Evolutionary conservation across 2,888 invertebrate genomes (phyloP), one percentile per base, ranked within the genome.

Genomic region (Archips xylosteana): DNA sequence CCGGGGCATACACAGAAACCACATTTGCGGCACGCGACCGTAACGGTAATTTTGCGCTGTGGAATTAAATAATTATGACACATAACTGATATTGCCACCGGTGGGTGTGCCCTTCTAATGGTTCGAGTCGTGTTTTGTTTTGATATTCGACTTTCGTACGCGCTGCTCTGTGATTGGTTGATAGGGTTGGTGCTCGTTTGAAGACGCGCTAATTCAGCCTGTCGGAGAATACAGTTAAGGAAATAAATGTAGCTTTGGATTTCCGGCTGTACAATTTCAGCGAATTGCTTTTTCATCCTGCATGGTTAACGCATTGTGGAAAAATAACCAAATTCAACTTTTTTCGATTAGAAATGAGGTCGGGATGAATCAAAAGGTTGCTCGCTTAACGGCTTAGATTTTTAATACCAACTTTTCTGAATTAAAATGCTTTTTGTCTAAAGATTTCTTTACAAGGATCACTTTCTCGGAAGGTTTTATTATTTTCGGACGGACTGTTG

Each of bases 1-100:
- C 90, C 47, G 12, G 88, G 78, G 90, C 75, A 78, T 87, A 90
- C 90, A 90, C 70, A 73, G 85, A 86, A 88, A 89, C 88, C 87
- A 80, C 91, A 90, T 90, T 89, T 87, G 85, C 78, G 82, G 77
- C 84, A 82, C 84, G 82, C 82, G 82, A 78, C 83, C 78, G 72
- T 75, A 68, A 73, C 75, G 76, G 75, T 77, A 77, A 78, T 78
- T 77, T 75, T 71, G 76, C 72, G 62, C 71, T 39, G 74, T 54
- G 64, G 63, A 74, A 71, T 75, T 76, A 74, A 71, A 65, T 74
- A 71, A 75, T 74, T 70, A 70, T 74, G 68, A 69, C 73, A 73
- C 39, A 73, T 73, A 73, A 73, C 68, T 69, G 73, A 72, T 57
- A 57, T 57, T 9, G 10, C 32, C 57, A 32, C 10, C 68, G 63